These are phyloP conservation scores for Eristalinus aeneus DNA, from an alignment of 2,888 invertebrate genomes.

Conservation along the genomic window DNA sequence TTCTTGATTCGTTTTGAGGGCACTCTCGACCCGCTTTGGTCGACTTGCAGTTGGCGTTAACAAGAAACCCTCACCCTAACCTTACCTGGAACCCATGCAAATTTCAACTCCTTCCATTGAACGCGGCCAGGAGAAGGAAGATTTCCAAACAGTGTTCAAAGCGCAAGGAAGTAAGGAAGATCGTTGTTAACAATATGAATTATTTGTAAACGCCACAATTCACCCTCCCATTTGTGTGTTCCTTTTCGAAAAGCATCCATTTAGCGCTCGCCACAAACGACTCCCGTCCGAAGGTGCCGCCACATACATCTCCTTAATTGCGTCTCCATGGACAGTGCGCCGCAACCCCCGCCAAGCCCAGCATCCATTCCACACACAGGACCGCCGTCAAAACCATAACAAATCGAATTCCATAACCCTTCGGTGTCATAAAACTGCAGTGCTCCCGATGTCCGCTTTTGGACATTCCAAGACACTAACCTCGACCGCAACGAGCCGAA, in stretches of 20 bases:
- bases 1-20: no score
- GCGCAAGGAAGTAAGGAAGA: no score
- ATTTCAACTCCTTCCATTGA: no score
- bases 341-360: not conserved
- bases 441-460: constrained; percentile 7
- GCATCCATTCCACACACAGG: not conserved
- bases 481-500: constrained; percentile 52
- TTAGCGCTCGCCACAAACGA: not conserved
- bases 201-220: not conserved
- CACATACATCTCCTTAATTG: not conserved
- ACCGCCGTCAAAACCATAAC: constrained; percentile 46
- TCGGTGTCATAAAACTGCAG: constrained; percentile 35
- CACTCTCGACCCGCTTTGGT: no score
- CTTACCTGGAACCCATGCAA: no score
- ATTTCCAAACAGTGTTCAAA: no score
- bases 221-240: no score
- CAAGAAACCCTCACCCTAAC: no score
- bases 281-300: not conserved
- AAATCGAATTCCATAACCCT: constrained; percentile 37
- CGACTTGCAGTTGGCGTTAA: no score
- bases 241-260: not conserved
- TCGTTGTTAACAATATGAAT: not conserved
- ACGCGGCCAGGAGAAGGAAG: no score
- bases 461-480: constrained; percentile 61
- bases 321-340: not conserved